Evolutionary conservation across 2,797 vertebrate species (phyloP), one percentile per base, ranked within the genome.

Genomic region (Novumbra hubbsi): DNA sequence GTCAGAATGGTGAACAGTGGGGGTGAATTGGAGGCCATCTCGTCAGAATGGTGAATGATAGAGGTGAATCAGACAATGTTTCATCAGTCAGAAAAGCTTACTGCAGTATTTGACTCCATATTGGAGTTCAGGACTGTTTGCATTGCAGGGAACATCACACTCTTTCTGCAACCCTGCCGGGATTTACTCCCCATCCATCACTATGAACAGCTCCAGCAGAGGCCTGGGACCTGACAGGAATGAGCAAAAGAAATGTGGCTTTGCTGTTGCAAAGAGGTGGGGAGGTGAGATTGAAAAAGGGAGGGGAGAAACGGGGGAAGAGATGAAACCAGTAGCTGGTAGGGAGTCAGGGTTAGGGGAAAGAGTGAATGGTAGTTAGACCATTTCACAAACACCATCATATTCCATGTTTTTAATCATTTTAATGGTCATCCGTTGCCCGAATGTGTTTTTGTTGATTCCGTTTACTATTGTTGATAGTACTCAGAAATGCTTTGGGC

Each of bases 141-240:
- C 66, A 62, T 52, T 67, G 72, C 60, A 71, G 75, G 28, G 78
- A 55, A 74, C 2, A 4, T 82, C 77, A 80, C 76, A 75, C 70
- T 85, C 62, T 8, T 3, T 7, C 81, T 73, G 78, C 75, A 73
- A 73, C 70, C 85, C 63, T 9, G 24, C 12, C 48, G 67, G 71
- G 78, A 80, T 84, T 79, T 75, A 76, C 48, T 81, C 63, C 16
- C 30, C 48, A 76, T 75, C 76, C 69, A 72, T 77, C 28, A 69
- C 68, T 71, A 3, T 68, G 52, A 70, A 57, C 57, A 52, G 30
- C 73, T 73, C 60, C 75, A 62, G 45, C 72, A 49, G 68, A 68
- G 66, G 62, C 67, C 71, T 17, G 52, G 63, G 60, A 15, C 30
- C 15, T n/a, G 50, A 75, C 74, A 60, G 63, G 41, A 45, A 12